These are phyloP conservation scores for Plagiodera versicolora DNA, from an alignment of 2,888 invertebrate genomes.

Conservation along the genomic window DNA sequence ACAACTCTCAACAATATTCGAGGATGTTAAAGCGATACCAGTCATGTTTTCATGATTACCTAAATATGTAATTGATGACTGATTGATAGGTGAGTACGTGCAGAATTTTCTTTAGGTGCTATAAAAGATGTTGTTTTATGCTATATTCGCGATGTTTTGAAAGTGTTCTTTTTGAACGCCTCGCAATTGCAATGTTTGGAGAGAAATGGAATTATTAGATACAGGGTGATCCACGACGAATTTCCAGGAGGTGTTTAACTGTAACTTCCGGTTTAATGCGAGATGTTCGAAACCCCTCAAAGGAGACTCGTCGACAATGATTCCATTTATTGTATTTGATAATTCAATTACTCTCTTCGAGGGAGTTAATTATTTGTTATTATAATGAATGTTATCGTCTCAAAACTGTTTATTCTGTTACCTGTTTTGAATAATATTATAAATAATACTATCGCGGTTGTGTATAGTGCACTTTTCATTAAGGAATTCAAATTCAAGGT, in stretches of 20 bases:
- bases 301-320: no score
- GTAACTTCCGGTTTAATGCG: no score
- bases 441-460: constrained; percentile 34
- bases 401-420: neutral
- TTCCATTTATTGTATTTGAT: no score
- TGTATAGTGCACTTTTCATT: constrained; percentile 39
- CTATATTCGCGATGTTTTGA: constrained; percentile 26
- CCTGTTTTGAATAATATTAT: constrained; percentile 17
- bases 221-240: no score
- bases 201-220: no score
- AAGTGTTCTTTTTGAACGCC: no score
- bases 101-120: constrained; percentile 15
- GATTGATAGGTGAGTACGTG: constrained; percentile 21
- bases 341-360: no score
- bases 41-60: neutral
- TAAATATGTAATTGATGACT: constrained; percentile 21
- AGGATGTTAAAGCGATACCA: neutral
- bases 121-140: neutral
- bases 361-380: constrained; percentile 15
- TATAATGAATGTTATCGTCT: neutral
- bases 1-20: neutral
- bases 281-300: no score
- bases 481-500: constrained; percentile 17
- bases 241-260: no score
- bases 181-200: no score